These are phyloP conservation scores for Yponomeuta cagnagella DNA, from an alignment of 2,888 invertebrate genomes.

Conservation along the genomic window DNA sequence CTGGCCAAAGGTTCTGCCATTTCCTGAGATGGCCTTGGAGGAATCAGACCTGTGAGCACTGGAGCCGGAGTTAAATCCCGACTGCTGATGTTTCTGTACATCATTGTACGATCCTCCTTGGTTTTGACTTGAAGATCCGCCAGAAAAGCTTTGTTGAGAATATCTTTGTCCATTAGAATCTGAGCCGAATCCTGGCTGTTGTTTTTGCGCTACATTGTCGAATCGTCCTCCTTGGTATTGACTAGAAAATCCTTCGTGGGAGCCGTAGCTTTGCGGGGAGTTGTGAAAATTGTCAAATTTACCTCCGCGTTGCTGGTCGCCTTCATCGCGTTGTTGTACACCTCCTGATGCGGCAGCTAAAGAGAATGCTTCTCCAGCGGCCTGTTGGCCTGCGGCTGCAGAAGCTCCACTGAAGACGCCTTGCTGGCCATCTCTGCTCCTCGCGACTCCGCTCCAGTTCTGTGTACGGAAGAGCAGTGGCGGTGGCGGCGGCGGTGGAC, in stretches of 20 bases:
- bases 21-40: no score
- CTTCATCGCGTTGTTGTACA: background rate
- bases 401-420: conserved; percentile 49
- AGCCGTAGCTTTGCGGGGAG: background rate
- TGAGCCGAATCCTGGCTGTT: conserved; percentile 11
- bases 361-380: conserved; percentile 40
- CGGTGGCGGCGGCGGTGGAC: conserved; percentile 26
- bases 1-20: background rate
- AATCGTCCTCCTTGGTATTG: conserved; percentile 6
- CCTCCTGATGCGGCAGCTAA: conserved; percentile 25
- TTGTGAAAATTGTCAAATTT: background rate
- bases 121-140: background rate
- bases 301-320: conserved; percentile 13
- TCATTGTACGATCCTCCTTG: background rate
- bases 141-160: conserved; percentile 2
- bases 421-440: conserved; percentile 33
- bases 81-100: no score
- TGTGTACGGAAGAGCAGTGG: conserved; percentile 38
- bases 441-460: conserved; percentile 49
- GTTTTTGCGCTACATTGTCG: conserved; percentile 1
- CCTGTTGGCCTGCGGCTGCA: conserved; percentile 32
- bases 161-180: conserved; percentile 16
- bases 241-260: background rate
- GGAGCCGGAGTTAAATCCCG: no score
- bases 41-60: background rate